These are phyloP conservation scores for Zoroaster sp. DNA, from an alignment of 53 echinoderm and acorn worm genomes.

Conservation along the genomic window DNA sequence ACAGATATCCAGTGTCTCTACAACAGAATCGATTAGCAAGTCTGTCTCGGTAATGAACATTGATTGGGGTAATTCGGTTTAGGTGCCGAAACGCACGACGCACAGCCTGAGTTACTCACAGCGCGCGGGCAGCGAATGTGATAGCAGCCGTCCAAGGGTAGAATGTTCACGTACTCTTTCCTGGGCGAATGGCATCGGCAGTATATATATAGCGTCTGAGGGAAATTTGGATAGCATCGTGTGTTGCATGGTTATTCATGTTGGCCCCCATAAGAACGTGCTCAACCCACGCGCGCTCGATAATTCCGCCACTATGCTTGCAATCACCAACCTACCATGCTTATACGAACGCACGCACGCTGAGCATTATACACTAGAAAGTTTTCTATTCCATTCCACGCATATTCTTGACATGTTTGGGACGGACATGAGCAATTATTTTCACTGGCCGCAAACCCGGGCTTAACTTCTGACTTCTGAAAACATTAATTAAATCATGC, in stretches of 20 bases:
- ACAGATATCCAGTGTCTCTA: neutral
- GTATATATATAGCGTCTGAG: neutral
- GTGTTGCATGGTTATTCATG: neutral
- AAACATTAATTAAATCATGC: too few relatives aligned
- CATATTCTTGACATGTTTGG: neutral
- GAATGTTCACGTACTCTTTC: neutral
- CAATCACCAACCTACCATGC: neutral
- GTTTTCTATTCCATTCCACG: neutral
- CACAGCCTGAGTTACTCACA: neutral
- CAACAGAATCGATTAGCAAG: conserved; percentile 16
- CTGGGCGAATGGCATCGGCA: neutral
- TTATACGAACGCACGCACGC: neutral
- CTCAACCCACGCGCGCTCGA: neutral
- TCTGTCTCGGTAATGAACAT: conserved; percentile 51
- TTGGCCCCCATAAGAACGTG: neutral
- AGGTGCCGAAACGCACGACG: neutral
- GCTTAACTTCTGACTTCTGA: too few relatives aligned
- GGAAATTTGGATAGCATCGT: neutral
- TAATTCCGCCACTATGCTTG: neutral
- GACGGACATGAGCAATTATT: neutral
- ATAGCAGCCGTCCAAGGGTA: neutral
- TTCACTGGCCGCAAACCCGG: too few relatives aligned
- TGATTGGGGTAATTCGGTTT: conserved; percentile 39
- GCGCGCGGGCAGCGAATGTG: neutral
- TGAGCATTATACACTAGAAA: neutral